These are phyloP conservation scores for Liolophura sinensis DNA, from an alignment of 1,140 invertebrate genomes.

Conservation along the genomic window DNA sequence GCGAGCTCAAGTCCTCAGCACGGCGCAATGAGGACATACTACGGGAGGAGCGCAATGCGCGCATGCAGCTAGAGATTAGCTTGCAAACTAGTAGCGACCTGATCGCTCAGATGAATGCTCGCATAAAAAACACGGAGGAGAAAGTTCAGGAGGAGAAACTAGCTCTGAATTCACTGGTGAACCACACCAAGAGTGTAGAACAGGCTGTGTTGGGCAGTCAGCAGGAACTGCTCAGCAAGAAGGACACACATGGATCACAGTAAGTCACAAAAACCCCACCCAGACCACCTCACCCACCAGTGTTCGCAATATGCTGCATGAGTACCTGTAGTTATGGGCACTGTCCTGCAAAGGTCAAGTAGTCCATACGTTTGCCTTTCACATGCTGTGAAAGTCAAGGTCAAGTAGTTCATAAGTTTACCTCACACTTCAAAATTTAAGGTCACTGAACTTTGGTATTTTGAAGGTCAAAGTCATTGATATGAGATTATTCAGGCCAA, in stretches of 20 bases:
- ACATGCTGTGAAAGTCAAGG: too few relatives aligned
- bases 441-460: too few relatives aligned
- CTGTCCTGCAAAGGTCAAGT: too few relatives aligned
- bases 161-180: constrained; percentile 45
- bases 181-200: constrained; percentile 55
- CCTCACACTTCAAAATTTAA: too few relatives aligned
- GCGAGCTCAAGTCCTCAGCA: constrained; percentile 45
- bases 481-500: too few relatives aligned
- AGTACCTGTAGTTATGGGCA: too few relatives aligned
- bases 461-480: too few relatives aligned
- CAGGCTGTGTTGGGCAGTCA: constrained; percentile 52
- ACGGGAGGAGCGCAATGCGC: constrained; percentile 44
- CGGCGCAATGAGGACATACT: constrained; percentile 48
- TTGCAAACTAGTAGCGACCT: constrained; percentile 49
- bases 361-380: too few relatives aligned
- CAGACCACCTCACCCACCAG: background rate
- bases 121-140: constrained; percentile 53
- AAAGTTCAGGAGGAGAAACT: constrained; percentile 49
- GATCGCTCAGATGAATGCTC: constrained; percentile 43
- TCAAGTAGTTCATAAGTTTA: too few relatives aligned
- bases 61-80: constrained; percentile 49
- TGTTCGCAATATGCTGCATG: too few relatives aligned
- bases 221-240: constrained; percentile 45
- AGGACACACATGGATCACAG: constrained; percentile 47
- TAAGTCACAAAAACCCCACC: constrained; percentile 21